A percentile compares a stretch with the other conserved stretches of the same genome.
phyloP scores from a whole-genome alignment of 2,797 vertebrate genomes.

The Balearica regulorum region DNA sequence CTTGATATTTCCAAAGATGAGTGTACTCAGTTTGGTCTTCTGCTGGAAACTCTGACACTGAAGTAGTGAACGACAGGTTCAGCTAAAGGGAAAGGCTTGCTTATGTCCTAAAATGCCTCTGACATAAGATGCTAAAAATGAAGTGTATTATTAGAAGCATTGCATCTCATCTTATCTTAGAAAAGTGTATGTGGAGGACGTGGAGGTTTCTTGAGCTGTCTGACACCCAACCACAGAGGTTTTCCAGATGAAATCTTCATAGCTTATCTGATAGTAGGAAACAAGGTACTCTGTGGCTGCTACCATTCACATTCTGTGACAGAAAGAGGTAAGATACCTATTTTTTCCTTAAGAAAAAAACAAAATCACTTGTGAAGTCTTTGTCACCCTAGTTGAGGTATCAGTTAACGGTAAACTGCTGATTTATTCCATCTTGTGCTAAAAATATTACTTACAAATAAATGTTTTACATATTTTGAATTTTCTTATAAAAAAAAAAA shows the following conservation, averaged over 20 bases:
- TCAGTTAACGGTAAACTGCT: background rate
- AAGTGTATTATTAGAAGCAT: background rate
- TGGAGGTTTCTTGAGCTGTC: background rate
- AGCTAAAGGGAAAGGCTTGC: background rate
- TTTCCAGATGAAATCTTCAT: background rate
- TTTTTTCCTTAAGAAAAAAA: background rate
- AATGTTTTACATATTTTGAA: background rate
- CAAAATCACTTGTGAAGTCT: background rate
- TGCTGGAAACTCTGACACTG: background rate
- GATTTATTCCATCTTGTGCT: background rate
- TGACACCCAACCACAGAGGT: rapidly evolving
- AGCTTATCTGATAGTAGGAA: background rate
- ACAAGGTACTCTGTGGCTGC: background rate
- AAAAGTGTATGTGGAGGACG: background rate
- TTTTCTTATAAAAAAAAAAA: background rate
- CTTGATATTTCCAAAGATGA: rapidly evolving
- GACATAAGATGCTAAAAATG: background rate
- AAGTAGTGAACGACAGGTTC: background rate
- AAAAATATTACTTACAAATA: background rate
- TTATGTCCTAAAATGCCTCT: background rate
- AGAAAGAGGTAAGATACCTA: background rate
- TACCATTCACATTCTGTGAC: rapidly evolving
- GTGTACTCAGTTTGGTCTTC: background rate
- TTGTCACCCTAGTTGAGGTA: background rate
- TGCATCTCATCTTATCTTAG: background rate